A percentile compares a stretch with the other conserved stretches of the same genome.
Evolutionary conservation across 2,888 invertebrate species (phyloP).

Genomic region (Clepsis dumicolana): DNA sequence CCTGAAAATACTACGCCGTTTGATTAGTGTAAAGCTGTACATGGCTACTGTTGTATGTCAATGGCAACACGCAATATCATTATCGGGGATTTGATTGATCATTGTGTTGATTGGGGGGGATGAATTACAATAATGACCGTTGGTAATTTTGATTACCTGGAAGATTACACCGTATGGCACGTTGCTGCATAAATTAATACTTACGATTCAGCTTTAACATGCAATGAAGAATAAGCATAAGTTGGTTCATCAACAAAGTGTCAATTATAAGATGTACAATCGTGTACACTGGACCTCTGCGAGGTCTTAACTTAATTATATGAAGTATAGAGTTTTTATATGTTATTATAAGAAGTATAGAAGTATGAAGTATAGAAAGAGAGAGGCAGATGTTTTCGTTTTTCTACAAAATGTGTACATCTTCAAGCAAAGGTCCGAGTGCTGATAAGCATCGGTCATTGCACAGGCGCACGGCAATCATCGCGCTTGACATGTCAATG

Average conservation of each 20-base stretch:
- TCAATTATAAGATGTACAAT: background rate
- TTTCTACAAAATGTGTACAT: background rate
- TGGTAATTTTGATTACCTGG: background rate
- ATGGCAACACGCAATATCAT: conserved; percentile 36
- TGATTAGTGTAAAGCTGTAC: conserved; percentile 33
- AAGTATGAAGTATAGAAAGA: too few species aligned
- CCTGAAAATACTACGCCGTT: conserved; percentile 35
- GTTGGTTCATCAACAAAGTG: background rate
- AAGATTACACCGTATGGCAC: conserved; percentile 30
- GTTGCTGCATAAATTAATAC: background rate
- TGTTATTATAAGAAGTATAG: background rate
- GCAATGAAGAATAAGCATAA: background rate
- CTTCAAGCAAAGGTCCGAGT: conserved; percentile 5
- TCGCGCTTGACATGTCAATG: conserved; percentile 60
- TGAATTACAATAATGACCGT: conserved; percentile 40
- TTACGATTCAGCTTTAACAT: background rate
- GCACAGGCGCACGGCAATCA: conserved; percentile 55
- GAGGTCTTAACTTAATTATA: background rate
- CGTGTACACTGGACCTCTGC: background rate
- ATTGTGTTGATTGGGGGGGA: conserved; percentile 37
- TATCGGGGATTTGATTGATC: conserved; percentile 39
- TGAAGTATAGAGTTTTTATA: background rate
- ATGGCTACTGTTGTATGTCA: conserved; percentile 31
- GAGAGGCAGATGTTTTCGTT: background rate
- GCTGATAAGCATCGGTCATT: conserved; percentile 34